Evolutionary conservation across 2,797 vertebrate genomes (phyloP).

Genomic region (Phaenicophaeus curvirostris): DNA sequence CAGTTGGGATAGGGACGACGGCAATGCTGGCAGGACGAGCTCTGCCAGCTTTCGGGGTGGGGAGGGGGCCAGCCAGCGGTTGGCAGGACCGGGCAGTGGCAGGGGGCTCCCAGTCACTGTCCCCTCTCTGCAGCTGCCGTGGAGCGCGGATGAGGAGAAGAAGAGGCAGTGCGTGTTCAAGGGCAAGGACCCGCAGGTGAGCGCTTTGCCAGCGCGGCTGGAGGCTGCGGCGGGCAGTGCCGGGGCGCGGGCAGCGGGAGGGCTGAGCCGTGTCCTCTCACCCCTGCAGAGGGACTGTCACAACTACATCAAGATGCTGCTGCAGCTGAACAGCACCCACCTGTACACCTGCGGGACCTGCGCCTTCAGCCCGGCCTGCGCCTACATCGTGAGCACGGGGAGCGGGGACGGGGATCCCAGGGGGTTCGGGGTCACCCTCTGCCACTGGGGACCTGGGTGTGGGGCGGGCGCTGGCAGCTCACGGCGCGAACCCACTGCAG

Average conservation of each 20-base stretch:
- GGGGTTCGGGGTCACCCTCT: too few relatives aligned
- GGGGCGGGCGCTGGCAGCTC: not conserved
- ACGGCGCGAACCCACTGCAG: conserved; percentile 61
- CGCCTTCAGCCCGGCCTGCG: conserved; percentile 93
- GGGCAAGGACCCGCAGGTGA: conserved; percentile 92
- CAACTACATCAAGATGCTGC: conserved; percentile 96
- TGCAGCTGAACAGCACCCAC: conserved; percentile 89
- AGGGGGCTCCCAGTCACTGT: not conserved
- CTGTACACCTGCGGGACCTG: conserved; percentile 93
- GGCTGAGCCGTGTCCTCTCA: not conserved
- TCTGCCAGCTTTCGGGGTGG: not conserved
- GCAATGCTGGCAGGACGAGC: accelerated
- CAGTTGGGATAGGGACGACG: not conserved
- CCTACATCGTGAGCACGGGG: conserved; percentile 89
- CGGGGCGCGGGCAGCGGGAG: accelerated
- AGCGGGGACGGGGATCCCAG: not conserved
- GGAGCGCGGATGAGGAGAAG: conserved; percentile 87
- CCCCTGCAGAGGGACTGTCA: conserved; percentile 90
- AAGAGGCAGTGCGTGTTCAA: conserved; percentile 94
- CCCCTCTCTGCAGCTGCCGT: conserved; percentile 80
- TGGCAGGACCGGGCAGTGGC: accelerated
- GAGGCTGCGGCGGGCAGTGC: not conserved
- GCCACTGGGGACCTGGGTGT: too few relatives aligned
- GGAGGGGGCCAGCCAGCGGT: too few relatives aligned
- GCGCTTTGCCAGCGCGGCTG: not conserved